Percentiles rank a stretch among this genome's conserved stretches.
These are phyloP conservation scores for Naja naja DNA, from an alignment of 2,113 vertebrate species.

Conservation along the genomic window DNA sequence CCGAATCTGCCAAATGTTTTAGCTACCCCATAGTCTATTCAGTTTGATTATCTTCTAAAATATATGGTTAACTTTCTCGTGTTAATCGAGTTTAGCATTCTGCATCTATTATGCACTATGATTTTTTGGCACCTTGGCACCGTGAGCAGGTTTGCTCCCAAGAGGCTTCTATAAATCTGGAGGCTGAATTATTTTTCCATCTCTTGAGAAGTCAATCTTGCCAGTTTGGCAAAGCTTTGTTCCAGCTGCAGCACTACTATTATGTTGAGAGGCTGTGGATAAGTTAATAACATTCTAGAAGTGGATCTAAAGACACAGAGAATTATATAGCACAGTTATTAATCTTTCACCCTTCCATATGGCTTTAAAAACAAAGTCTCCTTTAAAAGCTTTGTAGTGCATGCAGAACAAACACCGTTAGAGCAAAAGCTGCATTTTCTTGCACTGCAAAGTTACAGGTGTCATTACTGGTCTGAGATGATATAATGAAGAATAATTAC, in stretches of 20 bases:
- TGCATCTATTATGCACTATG: slow-evolving; percentile 13
- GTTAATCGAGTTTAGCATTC: slow-evolving; percentile 29
- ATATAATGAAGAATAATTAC: not conserved
- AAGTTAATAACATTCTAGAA: slow-evolving; percentile 55
- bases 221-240: slow-evolving; percentile 40
- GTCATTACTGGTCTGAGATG: not conserved
- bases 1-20: not conserved
- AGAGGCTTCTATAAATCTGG: slow-evolving; percentile 48
- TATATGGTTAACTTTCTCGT: slow-evolving; percentile 37
- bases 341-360: slow-evolving; percentile 59
- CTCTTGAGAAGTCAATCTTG: slow-evolving; percentile 47
- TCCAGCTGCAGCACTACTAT: slow-evolving; percentile 16
- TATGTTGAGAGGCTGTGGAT: slow-evolving; percentile 34
- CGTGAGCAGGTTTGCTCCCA: slow-evolving; percentile 44
- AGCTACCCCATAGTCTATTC: not conserved
- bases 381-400: slow-evolving; percentile 31
- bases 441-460: not conserved
- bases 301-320: slow-evolving; percentile 47
- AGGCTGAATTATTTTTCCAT: slow-evolving; percentile 45
- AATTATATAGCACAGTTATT: slow-evolving; percentile 33
- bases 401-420: not conserved
- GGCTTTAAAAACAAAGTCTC: slow-evolving; percentile 51
- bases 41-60: slow-evolving; percentile 29
- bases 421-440: slow-evolving; percentile 14
- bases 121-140: slow-evolving; percentile 49